These are phyloP conservation scores for Phlogophora meticulosa DNA, from an alignment of 2,888 invertebrate genomes.

Conservation along the genomic window DNA sequence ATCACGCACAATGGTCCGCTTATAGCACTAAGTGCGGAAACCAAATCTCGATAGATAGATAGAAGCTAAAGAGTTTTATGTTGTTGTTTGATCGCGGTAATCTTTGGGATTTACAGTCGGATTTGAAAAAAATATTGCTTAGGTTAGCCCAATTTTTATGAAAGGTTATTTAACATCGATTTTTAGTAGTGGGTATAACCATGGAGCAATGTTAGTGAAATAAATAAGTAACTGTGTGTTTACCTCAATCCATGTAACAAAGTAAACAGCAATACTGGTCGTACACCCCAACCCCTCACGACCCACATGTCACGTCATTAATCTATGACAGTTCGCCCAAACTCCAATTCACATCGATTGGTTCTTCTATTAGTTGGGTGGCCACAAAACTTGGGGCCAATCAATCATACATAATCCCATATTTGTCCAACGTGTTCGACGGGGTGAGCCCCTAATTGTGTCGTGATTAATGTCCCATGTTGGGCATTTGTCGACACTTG, in stretches of 20 bases:
- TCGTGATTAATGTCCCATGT: constrained; percentile 76
- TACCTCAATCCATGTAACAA: constrained; percentile 6
- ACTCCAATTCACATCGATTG: constrained; percentile 68
- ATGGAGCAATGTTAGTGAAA: too few relatives aligned
- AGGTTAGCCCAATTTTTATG: too few relatives aligned
- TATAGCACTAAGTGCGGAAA: too few relatives aligned
- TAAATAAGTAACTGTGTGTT: background rate
- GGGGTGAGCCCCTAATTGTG: constrained; percentile 73
- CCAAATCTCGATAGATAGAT: too few relatives aligned
- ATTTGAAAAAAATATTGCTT: too few relatives aligned
- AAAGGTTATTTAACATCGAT: too few relatives aligned
- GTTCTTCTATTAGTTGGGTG: constrained; percentile 72
- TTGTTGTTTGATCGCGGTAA: too few relatives aligned
- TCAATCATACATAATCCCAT: constrained; percentile 84
- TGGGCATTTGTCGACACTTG: constrained; percentile 66
- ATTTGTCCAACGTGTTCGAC: constrained; percentile 76
- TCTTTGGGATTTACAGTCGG: too few relatives aligned
- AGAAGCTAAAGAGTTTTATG: too few relatives aligned
- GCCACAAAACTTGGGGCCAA: constrained; percentile 78
- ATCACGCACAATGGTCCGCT: too few relatives aligned
- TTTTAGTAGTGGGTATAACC: too few relatives aligned
- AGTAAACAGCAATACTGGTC: constrained; percentile 22
- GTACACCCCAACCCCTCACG: constrained; percentile 11
- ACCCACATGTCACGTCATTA: constrained; percentile 59
- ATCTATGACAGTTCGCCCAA: constrained; percentile 63